A percentile compares a stretch with the other conserved stretches of the same genome.
Evolutionary conservation across 2,797 vertebrate species (phyloP).

Genomic region (Pterois miles): DNA sequence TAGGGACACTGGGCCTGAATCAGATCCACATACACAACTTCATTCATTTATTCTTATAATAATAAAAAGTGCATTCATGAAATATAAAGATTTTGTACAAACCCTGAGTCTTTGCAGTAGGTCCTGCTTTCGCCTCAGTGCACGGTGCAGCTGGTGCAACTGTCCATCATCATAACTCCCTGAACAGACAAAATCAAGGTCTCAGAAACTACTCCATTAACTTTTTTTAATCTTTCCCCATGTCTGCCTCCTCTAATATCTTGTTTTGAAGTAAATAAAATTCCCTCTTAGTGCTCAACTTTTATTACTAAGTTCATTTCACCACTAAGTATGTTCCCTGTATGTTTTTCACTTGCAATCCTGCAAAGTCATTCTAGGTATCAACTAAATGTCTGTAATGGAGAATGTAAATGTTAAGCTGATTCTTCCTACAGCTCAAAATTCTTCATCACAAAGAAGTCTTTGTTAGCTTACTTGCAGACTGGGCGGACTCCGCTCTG

Average conservation of each 20-base stretch:
- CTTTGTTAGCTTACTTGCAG: slow-evolving; percentile 66
- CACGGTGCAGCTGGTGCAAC: no score
- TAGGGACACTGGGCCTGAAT: no score
- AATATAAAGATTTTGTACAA: slow-evolving; percentile 33
- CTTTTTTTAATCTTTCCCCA: neutral
- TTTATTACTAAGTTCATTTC: neutral
- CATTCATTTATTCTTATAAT: no score
- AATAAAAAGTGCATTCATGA: no score
- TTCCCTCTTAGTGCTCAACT: neutral
- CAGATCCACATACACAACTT: no score
- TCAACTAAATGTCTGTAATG: neutral
- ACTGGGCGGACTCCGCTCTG: slow-evolving; percentile 67
- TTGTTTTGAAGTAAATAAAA: neutral
- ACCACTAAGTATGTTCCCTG: neutral
- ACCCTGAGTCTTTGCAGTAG: no score
- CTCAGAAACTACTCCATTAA: neutral
- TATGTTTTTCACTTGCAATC: neutral
- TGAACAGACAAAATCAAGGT: slow-evolving; percentile 51
- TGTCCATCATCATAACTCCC: slow-evolving; percentile 74
- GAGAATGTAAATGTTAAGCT: neutral
- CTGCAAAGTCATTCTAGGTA: neutral
- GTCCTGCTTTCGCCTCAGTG: slow-evolving; percentile 81
- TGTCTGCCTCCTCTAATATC: neutral
- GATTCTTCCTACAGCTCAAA: neutral
- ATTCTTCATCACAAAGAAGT: neutral